Base-by-base conservation (phyloP, 2,797 vertebrate species). In the Heterohyrax brucei region DNA sequence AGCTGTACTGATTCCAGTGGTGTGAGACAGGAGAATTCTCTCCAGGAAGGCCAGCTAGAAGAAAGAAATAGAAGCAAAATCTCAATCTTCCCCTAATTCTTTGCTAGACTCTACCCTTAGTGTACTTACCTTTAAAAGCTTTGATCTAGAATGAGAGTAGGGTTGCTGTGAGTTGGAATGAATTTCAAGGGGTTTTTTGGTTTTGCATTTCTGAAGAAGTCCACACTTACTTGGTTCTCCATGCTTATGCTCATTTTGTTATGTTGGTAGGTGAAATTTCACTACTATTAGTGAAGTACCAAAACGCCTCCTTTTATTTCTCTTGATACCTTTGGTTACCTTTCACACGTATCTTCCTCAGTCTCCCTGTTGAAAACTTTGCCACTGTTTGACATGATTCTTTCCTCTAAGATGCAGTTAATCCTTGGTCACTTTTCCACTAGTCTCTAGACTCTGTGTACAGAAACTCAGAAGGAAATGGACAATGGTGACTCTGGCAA, bases 61-160 rank as follows among this genome's bases (percentile, higher is more conserved):
- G 53, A 44, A 76, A 89, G 91, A 87, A 84, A 79, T 33, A 62
- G 76, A 68, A 80, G 70, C 18, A 16, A 61, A 13, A 19, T 50
- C 46, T 90, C 86, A 87, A 5, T 79, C 87, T 96, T n/a, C 75
- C 73, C 61, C 79, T 75, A 46, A 48, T 13, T 78, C 83, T 4
- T 9, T 1, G 39, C 91, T 73, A 4, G 48, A 30, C 21, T 93
- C 93, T 86, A 50, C 72, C 87, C 82, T 28, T 30, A 61, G 72
- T 62, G 22, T 89, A 87, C 96, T 97, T 97, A 94, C 94, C 94
- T 97, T 81, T 75, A 79, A 96, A 87, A 10, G 85, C 94, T 96
- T 98, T 96, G 96, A 96, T 94, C 84, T 96, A 76, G 88, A 94
- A 82, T 48, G 77, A 96, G 56, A 48, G 18, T 56, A 56, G 53